These are phyloP conservation scores for Xiphophorus birchmanni DNA, from an alignment of 2,797 vertebrate species.

Conservation along the genomic window DNA sequence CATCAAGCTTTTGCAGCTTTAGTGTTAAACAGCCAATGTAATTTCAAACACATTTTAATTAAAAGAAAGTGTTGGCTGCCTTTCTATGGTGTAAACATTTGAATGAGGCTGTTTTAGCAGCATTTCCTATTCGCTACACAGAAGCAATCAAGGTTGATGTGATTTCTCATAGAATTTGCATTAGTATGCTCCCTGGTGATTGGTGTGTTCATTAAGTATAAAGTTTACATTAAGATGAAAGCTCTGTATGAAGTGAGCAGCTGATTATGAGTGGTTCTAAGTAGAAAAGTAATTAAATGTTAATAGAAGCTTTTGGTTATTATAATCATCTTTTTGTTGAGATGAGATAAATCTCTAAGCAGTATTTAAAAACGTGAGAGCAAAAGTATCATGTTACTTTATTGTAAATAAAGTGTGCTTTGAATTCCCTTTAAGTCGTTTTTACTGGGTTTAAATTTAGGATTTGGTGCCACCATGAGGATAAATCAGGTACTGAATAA, in stretches of 20 bases:
- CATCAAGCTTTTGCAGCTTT: slow-evolving; percentile 14
- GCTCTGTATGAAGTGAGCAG: slow-evolving; percentile 38
- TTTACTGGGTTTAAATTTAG: slow-evolving; percentile 22
- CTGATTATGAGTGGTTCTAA: slow-evolving; percentile 20
- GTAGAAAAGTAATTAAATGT: slow-evolving; percentile 8
- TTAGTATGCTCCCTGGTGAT: slow-evolving; percentile 25
- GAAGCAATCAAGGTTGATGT: slow-evolving; percentile 22
- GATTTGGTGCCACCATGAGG: slow-evolving; percentile 68
- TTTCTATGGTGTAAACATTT: slow-evolving; percentile 35
- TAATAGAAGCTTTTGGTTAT: slow-evolving; percentile 38
- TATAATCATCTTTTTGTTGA: slow-evolving; percentile 22
- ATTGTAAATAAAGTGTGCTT: not conserved
- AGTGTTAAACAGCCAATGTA: slow-evolving; percentile 32
- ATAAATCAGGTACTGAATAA: slow-evolving; percentile 21
- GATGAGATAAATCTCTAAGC: not conserved
- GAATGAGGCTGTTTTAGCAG: slow-evolving; percentile 23
- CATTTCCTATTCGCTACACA: slow-evolving; percentile 45
- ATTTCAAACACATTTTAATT: slow-evolving; percentile 41
- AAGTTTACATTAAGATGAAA: slow-evolving; percentile 43
- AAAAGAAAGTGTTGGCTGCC: slow-evolving; percentile 20
- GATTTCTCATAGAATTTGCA: slow-evolving; percentile 17
- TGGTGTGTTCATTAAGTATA: slow-evolving; percentile 36
- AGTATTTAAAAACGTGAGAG: too few relatives aligned
- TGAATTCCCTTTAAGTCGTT: not conserved
- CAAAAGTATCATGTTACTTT: not conserved